phyloP scores from a whole-genome alignment of 2,797 vertebrate genomes.

The Vireo griseus region DNA sequence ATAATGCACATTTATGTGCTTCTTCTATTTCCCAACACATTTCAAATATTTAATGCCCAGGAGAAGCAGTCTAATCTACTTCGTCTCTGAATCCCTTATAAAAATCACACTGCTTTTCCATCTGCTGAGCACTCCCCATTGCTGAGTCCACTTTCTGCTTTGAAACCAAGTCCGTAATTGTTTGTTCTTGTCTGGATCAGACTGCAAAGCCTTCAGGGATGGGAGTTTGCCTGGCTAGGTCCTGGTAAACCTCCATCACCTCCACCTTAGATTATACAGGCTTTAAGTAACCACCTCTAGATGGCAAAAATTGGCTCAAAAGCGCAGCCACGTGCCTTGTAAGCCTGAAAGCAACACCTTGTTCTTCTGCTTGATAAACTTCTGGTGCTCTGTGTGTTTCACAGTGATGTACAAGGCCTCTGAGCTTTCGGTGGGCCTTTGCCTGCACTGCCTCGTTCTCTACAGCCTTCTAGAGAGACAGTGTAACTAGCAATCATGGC shows the following conservation, averaged over 20 bases:
- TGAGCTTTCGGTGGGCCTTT: not conserved
- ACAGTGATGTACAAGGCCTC: not conserved
- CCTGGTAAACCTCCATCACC: constrained; percentile 10
- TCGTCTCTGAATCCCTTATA: not conserved
- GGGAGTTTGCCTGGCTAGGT: not conserved
- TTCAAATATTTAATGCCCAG: not conserved
- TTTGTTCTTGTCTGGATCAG: constrained; percentile 36
- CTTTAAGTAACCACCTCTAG: constrained; percentile 14
- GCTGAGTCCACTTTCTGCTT: constrained; percentile 30
- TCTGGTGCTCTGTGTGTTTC: accelerated
- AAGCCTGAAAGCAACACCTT: not conserved
- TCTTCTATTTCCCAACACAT: not conserved
- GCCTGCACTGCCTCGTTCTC: not conserved
- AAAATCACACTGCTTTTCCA: constrained; percentile 13
- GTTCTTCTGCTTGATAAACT: not conserved
- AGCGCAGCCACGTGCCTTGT: not conserved
- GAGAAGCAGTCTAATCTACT: not conserved
- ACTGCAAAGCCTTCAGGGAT: constrained; percentile 17
- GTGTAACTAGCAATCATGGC: not conserved
- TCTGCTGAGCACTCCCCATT: not conserved
- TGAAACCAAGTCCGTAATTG: constrained; percentile 20
- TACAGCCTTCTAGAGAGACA: not conserved
- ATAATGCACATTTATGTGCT: not conserved
- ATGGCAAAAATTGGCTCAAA: not conserved
- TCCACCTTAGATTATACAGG: not conserved